Evolutionary conservation across 1,140 invertebrate species (phyloP).

Genomic region (Drosophila ironensis): DNA sequence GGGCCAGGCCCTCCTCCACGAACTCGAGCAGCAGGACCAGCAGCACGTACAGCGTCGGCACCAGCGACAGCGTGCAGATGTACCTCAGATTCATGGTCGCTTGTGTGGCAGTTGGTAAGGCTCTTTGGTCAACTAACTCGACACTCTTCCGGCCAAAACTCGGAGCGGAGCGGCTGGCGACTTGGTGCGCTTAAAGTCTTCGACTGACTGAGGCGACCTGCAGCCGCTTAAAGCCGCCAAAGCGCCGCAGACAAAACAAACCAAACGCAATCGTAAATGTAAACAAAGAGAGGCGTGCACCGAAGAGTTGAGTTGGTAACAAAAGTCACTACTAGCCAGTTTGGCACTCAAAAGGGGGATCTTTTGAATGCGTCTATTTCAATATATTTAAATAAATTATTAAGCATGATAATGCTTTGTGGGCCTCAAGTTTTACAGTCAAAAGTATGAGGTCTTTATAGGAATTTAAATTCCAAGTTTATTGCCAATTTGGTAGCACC

Average conservation of each 20-base stretch:
- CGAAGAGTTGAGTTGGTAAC: conserved; percentile 4
- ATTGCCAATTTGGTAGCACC: too few species aligned
- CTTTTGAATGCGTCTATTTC: too few species aligned
- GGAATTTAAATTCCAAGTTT: not conserved
- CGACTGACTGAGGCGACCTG: conserved; percentile 61
- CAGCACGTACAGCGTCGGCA: conserved; percentile 72
- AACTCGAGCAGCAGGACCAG: conserved; percentile 69
- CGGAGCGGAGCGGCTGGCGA: conserved; percentile 27
- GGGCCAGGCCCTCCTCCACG: conserved; percentile 66
- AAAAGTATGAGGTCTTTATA: not conserved
- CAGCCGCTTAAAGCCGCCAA: conserved; percentile 47
- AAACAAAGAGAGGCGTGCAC: conserved; percentile 24
- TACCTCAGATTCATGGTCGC: conserved; percentile 68
- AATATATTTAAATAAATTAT: too few species aligned
- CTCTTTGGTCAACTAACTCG: too few species aligned
- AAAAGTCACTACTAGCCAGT: conserved; percentile 44
- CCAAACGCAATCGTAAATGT: conserved; percentile 32
- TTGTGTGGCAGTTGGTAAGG: too few species aligned
- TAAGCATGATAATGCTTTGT: too few species aligned
- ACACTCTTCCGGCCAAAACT: too few species aligned
- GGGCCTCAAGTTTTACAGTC: not conserved
- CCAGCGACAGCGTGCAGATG: conserved; percentile 58
- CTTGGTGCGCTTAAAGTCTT: conserved; percentile 71
- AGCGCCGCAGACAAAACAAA: conserved; percentile 55
- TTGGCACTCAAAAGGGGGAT: too few species aligned